Base-by-base conservation (phyloP, 2,797 vertebrate genomes). In the Myiothlypis coronata region DNA sequence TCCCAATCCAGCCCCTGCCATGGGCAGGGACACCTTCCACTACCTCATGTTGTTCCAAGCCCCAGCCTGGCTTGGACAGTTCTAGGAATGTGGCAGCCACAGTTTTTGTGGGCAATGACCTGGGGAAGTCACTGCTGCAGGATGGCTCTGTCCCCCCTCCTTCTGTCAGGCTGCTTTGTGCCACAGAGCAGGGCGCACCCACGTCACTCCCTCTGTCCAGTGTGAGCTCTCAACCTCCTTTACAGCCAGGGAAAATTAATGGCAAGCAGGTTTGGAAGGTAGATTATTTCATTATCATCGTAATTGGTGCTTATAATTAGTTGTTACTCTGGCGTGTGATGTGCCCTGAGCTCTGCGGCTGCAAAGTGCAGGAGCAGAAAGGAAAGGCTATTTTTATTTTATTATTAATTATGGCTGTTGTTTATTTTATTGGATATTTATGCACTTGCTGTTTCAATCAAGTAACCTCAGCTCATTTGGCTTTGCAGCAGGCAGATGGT, bases 291-390 rank as follows among this genome's bases (percentile, higher is more conserved):
- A 95, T 97, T 96, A 96, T 74, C 90, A 28, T 53, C 6, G 8
- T 96, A 96, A 96, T 95, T 93, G 95, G 68, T 89, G 69, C 87
- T 94, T 92, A 70, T 96, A 96, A 96, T 97, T 96, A 97, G 90
- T 85, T 89, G 92, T 83, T 91, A 64, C 75, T 95, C 72, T 52
- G 75, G 83, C 7, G 7, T 74, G 94, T 72, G 95, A 92, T 82
- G 93, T 67, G 90, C 94, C 92, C 88, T 56, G 80, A 93, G 95
- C 37, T 3, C 93, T 21, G 59, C 4, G 28, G 92, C 93, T 27
- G 49, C 78, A 64, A 90, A 95, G 83, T 44, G 86, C 65, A 30
- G 71, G 64, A 83, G 89, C 53, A 68, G 75, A 95, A 94, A 86
- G 76, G 47, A 79, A 92, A 92, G 74, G 77, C 84, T 84, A 35